Base-by-base conservation (phyloP, 2,797 vertebrate genomes). In the Catharus ustulatus region DNA sequence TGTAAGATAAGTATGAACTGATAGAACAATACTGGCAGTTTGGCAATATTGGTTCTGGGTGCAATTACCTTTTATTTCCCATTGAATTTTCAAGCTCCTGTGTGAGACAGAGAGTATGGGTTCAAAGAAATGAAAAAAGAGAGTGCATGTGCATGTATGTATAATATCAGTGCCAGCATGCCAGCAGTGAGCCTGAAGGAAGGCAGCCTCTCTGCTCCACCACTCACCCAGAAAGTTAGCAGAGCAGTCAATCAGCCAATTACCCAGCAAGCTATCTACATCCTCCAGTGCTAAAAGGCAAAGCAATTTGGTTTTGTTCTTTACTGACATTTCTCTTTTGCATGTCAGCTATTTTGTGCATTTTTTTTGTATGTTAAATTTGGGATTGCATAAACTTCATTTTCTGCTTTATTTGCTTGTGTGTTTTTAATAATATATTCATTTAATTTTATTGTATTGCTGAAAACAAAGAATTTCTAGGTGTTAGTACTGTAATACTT, bases 241-340 rank as follows among this genome's bases (percentile, higher is more conserved):
- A 77, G 63, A 79, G 26, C 61, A 71, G 52, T 88, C 85, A 68
- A 22, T 87, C 90, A 75, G 66, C 69, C 78, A 79, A 45, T 95
- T 89, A 91, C 55, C 38, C 67, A 89, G 84, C 55, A 79, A 91
- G 55, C 29, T 36, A 15, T 30, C 72, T 54, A 32, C 48, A 54
- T 66, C 62, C 18, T 43, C 21, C 49, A 88, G 54, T 61, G 42
- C 45, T 92, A 66, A 69, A 62, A 82, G 43, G 69, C 66, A 95
- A 74, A 81, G 38, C 63, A 76, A 15, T 55, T 80, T 51, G n/a
- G 24, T 78, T 52, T 73, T 64, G 29, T 74, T 87, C 59, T 87
- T 81, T 86, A 38, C 22, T 87, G 84, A 58, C 66, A 54, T 80
- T 89, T 94, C 45, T 78, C 40, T 93, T 88, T 89, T 82, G 67